Base-by-base conservation (phyloP, 2,113 vertebrate genomes). In the Hystrix cristata region DNA sequence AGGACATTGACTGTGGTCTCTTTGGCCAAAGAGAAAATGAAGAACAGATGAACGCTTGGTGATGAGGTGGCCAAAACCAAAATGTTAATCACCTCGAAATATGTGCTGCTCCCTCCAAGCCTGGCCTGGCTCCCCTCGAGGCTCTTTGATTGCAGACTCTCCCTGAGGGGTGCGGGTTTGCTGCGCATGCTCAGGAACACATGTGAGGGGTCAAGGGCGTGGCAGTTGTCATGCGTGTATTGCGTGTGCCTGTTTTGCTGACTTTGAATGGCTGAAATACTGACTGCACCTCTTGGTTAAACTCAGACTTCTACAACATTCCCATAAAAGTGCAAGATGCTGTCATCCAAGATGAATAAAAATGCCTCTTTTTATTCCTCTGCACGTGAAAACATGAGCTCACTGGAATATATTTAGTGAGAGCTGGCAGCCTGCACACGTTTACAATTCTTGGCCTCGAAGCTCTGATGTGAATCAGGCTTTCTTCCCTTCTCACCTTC, bases 361-460 rank as follows among this genome's bases (percentile, higher is more conserved):
- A 98, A 97, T 95, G 95, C 1, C 95, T 98, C 96, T 97, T 91
- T 96, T 95, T 93, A 97, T 81, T 0, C 97, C 94, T 19, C 84
- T 86, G 94, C 97, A 85, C 95, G 95, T 97, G 98, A 98, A 98
- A 98, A 98, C 98, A 98, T 97, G 98, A 99, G 98, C 90, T 99
- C 98, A 99, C 48, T 97, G 96, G 95, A 98, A 96, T 97, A 98
- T 97, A 98, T 96, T 96, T 97, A 92, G 94, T n/a, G 93, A 97
- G 97, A 98, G 94, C 98, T 99, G 98, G 98, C 99, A 98, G 96
- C 94, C 69, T 76, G n/a, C 18, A 6, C 43, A 0, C 97, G 86
- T 60, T 55, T 96, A 97, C 97, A 86, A 3, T 96, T 97, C 97
- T 98, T 96, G 98, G 98, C 95, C 95, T 48, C 7, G 0, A 83